Evolutionary conservation across 2,888 invertebrate genomes (phyloP).

Genomic region (Cepaea hortensis): DNA sequence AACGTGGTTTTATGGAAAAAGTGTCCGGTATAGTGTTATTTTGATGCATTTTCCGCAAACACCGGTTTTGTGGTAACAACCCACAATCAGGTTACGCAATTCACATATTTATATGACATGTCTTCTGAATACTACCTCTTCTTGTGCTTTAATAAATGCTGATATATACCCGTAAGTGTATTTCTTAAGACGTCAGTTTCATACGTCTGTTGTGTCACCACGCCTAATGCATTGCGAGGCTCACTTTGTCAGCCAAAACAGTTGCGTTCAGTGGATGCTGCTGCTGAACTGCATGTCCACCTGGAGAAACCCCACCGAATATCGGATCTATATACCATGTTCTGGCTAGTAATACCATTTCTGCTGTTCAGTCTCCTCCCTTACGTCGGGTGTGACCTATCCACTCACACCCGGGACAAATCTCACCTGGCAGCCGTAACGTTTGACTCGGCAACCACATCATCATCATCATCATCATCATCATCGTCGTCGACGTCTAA

Average conservation of each 20-base stretch:
- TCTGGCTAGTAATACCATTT: constrained; percentile 41
- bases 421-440: neutral
- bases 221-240: constrained; percentile 21
- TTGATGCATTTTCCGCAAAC: too few species aligned
- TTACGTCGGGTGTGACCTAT: constrained; percentile 15
- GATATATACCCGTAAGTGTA: too few species aligned
- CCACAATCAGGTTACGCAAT: too few species aligned
- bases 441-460: neutral
- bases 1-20: too few species aligned
- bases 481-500: neutral
- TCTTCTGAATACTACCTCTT: too few species aligned
- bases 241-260: neutral
- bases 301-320: neutral
- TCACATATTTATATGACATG: too few species aligned
- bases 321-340: constrained; percentile 33
- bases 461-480: neutral
- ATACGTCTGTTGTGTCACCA: neutral
- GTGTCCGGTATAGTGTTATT: too few species aligned
- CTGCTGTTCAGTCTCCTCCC: constrained; percentile 39
- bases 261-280: neutral
- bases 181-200: neutral
- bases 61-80: too few species aligned
- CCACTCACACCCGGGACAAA: neutral
- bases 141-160: too few species aligned
- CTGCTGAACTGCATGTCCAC: neutral